These are phyloP conservation scores for Nautilus pompilius DNA, from an alignment of 1,140 invertebrate species.

Conservation along the genomic window DNA sequence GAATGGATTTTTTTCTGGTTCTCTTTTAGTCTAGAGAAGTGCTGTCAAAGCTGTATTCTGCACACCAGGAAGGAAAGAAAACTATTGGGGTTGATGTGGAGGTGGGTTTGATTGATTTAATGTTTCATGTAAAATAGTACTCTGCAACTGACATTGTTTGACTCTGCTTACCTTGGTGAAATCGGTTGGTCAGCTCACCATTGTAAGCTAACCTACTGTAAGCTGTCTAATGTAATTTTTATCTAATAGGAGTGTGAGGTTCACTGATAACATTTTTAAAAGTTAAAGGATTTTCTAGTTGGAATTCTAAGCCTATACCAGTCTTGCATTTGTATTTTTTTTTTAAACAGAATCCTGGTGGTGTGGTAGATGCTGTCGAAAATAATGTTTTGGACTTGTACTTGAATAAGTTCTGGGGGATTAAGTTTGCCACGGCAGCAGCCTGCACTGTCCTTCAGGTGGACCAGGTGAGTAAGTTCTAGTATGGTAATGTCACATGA, in stretches of 20 bases:
- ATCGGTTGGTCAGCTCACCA: no score
- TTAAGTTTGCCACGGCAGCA: conserved; percentile 92
- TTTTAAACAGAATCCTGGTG: conserved; percentile 55
- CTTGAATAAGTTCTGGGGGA: conserved; percentile 84
- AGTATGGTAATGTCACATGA: background rate
- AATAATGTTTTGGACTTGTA: conserved; percentile 64
- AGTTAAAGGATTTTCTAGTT: no score
- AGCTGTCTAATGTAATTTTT: no score
- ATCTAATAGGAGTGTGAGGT: no score
- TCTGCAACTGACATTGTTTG: background rate
- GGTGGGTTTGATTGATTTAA: conserved; percentile 49
- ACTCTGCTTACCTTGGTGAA: no score
- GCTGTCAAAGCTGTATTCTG: conserved; percentile 86
- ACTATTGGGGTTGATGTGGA: conserved; percentile 87
- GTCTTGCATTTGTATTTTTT: background rate
- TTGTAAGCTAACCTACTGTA: no score
- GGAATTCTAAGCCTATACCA: background rate
- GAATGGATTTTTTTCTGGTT: background rate
- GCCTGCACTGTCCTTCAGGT: conserved; percentile 92
- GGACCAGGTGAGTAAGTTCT: conserved; percentile 63
- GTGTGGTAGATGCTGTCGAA: conserved; percentile 72
- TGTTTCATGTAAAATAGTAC: background rate
- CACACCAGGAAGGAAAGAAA: conserved; percentile 84
- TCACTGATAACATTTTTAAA: no score
- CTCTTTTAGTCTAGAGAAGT: conserved; percentile 71